Percentiles rank a stretch among this genome's conserved stretches.
These are phyloP conservation scores for Machimus rusticus DNA, from an alignment of 2,888 invertebrate genomes.

Conservation along the genomic window DNA sequence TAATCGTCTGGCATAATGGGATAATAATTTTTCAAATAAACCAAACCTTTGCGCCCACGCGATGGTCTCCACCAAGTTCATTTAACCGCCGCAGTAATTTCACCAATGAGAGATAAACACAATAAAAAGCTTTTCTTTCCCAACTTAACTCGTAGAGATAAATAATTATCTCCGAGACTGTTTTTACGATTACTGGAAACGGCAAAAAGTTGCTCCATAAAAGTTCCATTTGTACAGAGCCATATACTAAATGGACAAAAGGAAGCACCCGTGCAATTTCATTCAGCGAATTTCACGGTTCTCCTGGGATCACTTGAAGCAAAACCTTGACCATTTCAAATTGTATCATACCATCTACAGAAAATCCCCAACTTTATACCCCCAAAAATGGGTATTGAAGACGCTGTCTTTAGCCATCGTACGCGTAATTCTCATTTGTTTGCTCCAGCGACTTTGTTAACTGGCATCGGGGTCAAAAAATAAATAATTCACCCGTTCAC, in stretches of 20 bases:
- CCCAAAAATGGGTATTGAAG: neutral
- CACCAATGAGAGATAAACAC: constrained; percentile 15
- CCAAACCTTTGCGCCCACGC: neutral
- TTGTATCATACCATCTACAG: neutral
- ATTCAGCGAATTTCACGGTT: constrained; percentile 1
- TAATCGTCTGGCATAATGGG: neutral
- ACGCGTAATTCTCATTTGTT: neutral
- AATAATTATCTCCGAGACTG: constrained; percentile 24
- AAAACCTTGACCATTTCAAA: constrained; percentile 19
- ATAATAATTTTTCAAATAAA: constrained; percentile 7
- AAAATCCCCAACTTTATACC: neutral
- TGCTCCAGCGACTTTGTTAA: neutral
- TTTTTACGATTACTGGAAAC: constrained; percentile 10
- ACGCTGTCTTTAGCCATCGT: neutral
- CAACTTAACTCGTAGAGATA: constrained; percentile 13
- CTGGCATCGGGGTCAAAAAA: neutral
- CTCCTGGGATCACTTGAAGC: constrained; percentile 3
- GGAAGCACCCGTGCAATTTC: constrained; percentile 18
- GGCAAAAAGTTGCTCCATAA: constrained; percentile 22
- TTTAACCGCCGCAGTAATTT: constrained; percentile 15
- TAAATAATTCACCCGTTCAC: neutral
- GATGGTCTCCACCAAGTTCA: neutral
- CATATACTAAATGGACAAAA: neutral
- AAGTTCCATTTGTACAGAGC: constrained; percentile 15
- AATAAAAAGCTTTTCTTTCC: constrained; percentile 27